Evolutionary conservation across 2,113 vertebrate species (phyloP), one percentile per base, ranked within the genome.

Genomic region (Ahaetulla prasina): DNA sequence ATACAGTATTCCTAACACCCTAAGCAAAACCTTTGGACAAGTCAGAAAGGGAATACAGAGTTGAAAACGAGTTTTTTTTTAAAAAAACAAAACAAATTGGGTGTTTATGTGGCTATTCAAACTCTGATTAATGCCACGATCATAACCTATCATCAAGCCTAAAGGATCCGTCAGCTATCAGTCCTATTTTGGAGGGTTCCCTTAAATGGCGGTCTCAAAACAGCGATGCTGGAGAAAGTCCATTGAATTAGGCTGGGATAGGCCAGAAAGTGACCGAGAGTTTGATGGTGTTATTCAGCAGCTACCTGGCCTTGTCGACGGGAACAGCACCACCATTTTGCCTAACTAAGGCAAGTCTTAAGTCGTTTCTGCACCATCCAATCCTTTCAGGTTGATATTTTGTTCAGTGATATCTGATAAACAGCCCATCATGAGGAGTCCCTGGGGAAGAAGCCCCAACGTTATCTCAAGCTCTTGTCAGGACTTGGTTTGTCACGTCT

Each of bases 1-100:
- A 96, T 95, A 95, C 89, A 95, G 92, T 88, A 95, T 94, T 95
- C 96, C 95, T 95, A 96, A 95, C 96, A 95, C 92, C 95, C 95
- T 95, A 96, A 92, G 96, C 94, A 94, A 94, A 97, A 97, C 96
- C 93, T 0, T 80, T 85, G 94, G 95, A 93, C 94, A 93, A 95
- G 93, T 89, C 3, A 20, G 53, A 50, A 85, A 89, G 23, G 35
- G 74, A 80, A 9, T 39, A 39, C 7, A 80, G 74, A 43, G 35
- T 80, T 80, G 35, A 43, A 80, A 80, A 43, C 2, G 8, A 30
- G 27, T 27, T 45, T 39, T 30, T n/a, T 86, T 90, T 60, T 27
- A 12, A 11, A 27, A n/a, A 68, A 63, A n/a, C 11, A n/a, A 30
- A 63, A 68, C 12, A 68, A 93, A 93, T 87, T 89, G 94, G 93